Evolutionary conservation across 2,888 invertebrate genomes (phyloP).

Genomic region (Trissolcus japonicus): DNA sequence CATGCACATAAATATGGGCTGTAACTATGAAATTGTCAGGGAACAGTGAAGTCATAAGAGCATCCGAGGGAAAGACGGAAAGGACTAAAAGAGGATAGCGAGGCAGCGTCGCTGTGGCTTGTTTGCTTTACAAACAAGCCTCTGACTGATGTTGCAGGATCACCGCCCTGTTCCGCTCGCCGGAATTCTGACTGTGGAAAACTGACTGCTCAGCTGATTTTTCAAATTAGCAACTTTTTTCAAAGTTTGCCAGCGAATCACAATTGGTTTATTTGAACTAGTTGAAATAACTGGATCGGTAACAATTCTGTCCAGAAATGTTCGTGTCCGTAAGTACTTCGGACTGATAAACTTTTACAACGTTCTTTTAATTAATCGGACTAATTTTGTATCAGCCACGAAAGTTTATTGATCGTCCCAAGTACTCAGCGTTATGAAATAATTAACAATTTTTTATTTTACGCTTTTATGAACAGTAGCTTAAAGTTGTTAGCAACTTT

Average conservation of each 20-base stretch:
- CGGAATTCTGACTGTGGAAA: constrained; percentile 18
- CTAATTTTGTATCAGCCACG: no score
- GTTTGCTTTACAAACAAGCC: constrained; percentile 50
- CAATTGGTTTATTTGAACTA: no score
- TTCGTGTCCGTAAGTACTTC: no score
- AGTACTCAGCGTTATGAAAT: no score
- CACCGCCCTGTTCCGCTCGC: constrained; percentile 20
- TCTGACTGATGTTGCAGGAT: constrained; percentile 44
- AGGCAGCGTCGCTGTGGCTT: constrained; percentile 42
- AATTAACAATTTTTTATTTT: no score
- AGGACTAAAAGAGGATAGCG: constrained; percentile 22
- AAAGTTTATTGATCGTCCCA: no score
- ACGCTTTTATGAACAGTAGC: no score
- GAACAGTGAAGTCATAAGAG: constrained; percentile 11
- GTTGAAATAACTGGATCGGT: no score
- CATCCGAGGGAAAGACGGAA: constrained; percentile 14
- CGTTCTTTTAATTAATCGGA: no score
- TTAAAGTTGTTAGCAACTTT: no score
- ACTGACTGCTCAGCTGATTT: constrained; percentile 43
- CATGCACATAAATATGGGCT: constrained; percentile 33
- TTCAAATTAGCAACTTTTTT: constrained; percentile 49
- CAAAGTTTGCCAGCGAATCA: constrained; percentile 22
- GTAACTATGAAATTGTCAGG: constrained; percentile 33
- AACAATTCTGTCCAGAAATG: no score
- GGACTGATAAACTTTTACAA: no score